A percentile compares a stretch with the other conserved stretches of the same genome.
Evolutionary conservation across 1,140 invertebrate species (phyloP).

Genomic region (Colletes latitarsis): DNA sequence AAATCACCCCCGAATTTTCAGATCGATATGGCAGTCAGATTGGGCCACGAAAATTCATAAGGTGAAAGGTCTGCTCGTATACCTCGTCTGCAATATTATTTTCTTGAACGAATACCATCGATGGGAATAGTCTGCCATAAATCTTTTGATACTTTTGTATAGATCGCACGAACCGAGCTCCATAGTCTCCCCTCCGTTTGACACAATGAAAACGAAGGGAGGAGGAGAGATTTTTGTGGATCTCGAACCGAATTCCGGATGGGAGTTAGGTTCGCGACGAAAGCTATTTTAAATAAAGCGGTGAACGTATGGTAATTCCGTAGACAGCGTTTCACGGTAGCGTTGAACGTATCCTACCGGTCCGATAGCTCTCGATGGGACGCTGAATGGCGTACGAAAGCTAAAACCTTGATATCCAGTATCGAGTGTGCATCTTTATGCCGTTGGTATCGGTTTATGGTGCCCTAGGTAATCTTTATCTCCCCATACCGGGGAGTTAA

Average conservation of each 20-base stretch:
- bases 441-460: slow-evolving; percentile 62
- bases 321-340: slow-evolving; percentile 16
- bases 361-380: slow-evolving; percentile 74
- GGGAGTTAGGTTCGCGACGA: slow-evolving; percentile 67
- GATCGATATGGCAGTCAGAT: no score
- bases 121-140: no score
- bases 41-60: no score
- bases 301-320: slow-evolving; percentile 69
- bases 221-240: not conserved
- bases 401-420: slow-evolving; percentile 70
- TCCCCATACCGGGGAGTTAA: slow-evolving; percentile 49
- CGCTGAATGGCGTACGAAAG: slow-evolving; percentile 62
- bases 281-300: slow-evolving; percentile 74
- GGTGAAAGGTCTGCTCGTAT: no score
- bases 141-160: no score
- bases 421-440: slow-evolving; percentile 64
- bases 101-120: no score
- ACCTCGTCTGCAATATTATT: no score
- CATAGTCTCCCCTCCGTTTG: not conserved
- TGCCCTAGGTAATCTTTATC: slow-evolving; percentile 62
- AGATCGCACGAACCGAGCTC: no score
- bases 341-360: slow-evolving; percentile 72
- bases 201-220: not conserved
- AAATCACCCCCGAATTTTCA: no score
- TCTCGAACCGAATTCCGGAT: slow-evolving; percentile 3